phyloP scores from a whole-genome alignment of 1,140 invertebrate genomes.

The Melipona quadrifasciata region DNA sequence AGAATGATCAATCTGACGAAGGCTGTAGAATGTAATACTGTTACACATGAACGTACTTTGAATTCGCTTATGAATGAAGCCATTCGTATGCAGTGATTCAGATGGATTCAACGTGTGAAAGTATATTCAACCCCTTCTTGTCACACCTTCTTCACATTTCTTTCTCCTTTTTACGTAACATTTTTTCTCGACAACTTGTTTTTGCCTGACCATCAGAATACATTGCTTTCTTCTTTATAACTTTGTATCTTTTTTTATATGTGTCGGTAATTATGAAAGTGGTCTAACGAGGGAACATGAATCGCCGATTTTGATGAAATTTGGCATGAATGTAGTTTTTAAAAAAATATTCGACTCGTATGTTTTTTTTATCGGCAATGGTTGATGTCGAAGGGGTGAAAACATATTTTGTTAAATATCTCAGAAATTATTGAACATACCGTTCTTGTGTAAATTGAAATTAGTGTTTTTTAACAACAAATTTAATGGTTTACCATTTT shows the following conservation, averaged over 20 bases:
- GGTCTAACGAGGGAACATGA: background rate
- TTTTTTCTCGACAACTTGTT: conserved; percentile 31
- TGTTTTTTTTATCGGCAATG: no score
- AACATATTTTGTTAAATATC: no score
- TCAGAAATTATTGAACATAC: no score
- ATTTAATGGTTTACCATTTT: no score
- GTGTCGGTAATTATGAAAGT: no score
- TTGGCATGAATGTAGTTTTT: no score
- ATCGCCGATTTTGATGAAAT: no score
- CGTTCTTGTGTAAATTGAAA: no score
- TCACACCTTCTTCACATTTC: conserved; percentile 24
- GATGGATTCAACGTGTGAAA: conserved; percentile 16
- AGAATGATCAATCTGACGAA: conserved; percentile 10
- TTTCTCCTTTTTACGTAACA: conserved; percentile 11
- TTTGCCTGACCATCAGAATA: background rate
- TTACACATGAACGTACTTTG: conserved; percentile 32
- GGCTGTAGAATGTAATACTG: background rate
- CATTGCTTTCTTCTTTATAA: background rate
- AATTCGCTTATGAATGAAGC: conserved; percentile 56
- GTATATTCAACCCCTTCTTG: conserved; percentile 28
- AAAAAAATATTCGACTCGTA: no score
- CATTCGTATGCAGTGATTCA: conserved; percentile 53
- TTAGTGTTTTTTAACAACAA: no score
- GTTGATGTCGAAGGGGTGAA: no score
- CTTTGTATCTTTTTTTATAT: background rate